Conservation (phyloP, 2,888 invertebrate species). For the Conistra vaccinii region DNA sequence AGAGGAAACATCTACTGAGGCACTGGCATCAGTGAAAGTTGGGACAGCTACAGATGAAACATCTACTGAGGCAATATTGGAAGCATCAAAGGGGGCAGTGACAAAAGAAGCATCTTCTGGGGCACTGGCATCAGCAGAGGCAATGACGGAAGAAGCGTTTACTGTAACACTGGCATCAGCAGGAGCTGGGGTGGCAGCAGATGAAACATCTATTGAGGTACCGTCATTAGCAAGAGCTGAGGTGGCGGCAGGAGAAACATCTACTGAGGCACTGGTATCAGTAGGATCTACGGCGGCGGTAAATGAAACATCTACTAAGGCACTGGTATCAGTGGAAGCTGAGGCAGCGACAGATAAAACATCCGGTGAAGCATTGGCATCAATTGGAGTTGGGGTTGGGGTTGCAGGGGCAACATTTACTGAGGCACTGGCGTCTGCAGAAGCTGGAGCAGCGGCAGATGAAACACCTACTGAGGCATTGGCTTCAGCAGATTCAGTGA, state of each 20-base stretch:
- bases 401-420: accelerated
- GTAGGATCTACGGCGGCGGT: accelerated
- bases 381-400: accelerated
- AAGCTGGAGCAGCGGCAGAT: accelerated
- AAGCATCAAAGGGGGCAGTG: too few relatives aligned
- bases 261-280: not conserved
- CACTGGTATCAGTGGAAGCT: not conserved
- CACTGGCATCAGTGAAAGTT: too few relatives aligned
- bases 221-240: accelerated
- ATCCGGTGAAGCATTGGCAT: accelerated
- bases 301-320: accelerated
- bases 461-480: too few relatives aligned
- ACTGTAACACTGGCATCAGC: not conserved
- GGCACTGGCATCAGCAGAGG: too few relatives aligned
- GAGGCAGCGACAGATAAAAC: accelerated
- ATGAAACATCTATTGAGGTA: too few relatives aligned
- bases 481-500: too few relatives aligned
- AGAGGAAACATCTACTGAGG: too few relatives aligned
- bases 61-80: too few relatives aligned
- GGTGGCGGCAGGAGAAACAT: accelerated
- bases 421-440: not conserved
- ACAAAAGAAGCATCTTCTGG: too few relatives aligned
- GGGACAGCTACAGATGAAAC: too few relatives aligned
- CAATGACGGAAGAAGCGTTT: too few relatives aligned
- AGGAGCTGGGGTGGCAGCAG: not conserved